phyloP scores from a whole-genome alignment of 1,140 invertebrate genomes.

The Camponotus vicinus region DNA sequence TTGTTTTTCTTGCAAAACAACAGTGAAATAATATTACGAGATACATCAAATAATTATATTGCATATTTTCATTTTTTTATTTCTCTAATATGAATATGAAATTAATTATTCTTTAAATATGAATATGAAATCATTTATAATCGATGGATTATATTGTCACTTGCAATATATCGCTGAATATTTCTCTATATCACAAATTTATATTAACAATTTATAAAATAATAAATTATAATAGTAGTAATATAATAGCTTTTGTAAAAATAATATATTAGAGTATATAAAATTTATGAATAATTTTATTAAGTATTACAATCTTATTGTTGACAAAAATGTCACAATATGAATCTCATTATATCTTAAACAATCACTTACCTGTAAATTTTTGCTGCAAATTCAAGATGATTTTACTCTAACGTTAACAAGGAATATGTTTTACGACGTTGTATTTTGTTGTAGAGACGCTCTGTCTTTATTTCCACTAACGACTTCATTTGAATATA shows the following conservation, averaged over 20 bases:
- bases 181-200: neutral
- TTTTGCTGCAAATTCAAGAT: neutral
- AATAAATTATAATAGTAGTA: too few species aligned
- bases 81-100: neutral
- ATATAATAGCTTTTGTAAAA: too few species aligned
- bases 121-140: neutral
- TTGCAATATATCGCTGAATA: neutral
- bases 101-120: neutral
- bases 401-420: neutral
- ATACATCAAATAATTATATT: neutral
- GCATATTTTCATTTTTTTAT: neutral
- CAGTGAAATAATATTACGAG: neutral
- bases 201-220: too few species aligned
- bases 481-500: constrained; percentile 54
- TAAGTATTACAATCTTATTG: neutral
- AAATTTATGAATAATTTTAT: neutral
- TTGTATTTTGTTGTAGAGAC: constrained; percentile 15
- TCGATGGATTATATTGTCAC: neutral
- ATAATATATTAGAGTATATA: neutral
- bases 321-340: neutral
- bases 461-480: constrained; percentile 45
- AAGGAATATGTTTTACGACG: neutral
- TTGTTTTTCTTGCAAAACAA: neutral
- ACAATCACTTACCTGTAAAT: constrained; percentile 15
- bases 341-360: neutral